phyloP scores from a whole-genome alignment of 2,797 vertebrate genomes.

The Pelodytes ibericus region DNA sequence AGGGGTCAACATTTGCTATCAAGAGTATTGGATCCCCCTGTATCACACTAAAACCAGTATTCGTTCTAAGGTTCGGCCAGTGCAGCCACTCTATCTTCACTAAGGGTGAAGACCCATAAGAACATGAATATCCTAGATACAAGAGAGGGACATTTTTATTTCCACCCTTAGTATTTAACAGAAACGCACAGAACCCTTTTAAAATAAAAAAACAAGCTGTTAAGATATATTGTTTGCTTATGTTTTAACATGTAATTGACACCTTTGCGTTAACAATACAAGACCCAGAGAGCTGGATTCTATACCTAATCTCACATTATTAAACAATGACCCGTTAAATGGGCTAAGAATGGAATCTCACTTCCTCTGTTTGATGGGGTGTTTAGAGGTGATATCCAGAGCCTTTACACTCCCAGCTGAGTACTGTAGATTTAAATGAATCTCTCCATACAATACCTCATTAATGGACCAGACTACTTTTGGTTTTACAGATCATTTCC shows the following conservation, averaged over 20 bases:
- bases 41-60: too few relatives aligned
- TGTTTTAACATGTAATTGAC: not conserved
- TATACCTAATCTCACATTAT: not conserved
- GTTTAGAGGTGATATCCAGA: not conserved
- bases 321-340: not conserved
- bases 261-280: not conserved
- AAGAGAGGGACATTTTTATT: too few relatives aligned
- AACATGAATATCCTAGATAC: too few relatives aligned
- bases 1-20: too few relatives aligned
- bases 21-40: too few relatives aligned
- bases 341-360: not conserved
- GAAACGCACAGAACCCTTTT: not conserved
- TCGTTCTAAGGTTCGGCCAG: too few relatives aligned
- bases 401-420: not conserved
- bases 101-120: too few relatives aligned
- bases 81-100: too few relatives aligned
- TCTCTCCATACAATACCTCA: not conserved
- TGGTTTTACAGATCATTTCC: not conserved
- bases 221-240: not conserved
- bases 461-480: not conserved
- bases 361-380: not conserved
- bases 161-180: too few relatives aligned
- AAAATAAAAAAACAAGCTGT: not conserved
- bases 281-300: not conserved
- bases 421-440: slow-evolving; percentile 1